phyloP scores from a whole-genome alignment of 2,113 vertebrate genomes.

The Leptobrachium ailaonicum region DNA sequence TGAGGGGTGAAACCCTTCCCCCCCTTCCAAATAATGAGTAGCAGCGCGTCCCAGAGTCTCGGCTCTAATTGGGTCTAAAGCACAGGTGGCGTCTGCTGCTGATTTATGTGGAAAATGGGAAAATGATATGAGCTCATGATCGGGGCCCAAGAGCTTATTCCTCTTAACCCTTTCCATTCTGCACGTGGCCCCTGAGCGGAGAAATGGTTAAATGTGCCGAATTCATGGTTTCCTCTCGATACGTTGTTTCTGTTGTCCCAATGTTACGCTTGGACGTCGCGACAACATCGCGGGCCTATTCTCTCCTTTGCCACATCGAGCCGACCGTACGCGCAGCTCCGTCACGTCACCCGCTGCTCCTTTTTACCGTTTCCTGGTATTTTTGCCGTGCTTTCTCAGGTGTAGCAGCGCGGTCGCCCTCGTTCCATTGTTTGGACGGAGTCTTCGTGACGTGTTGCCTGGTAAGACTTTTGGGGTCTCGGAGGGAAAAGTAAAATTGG shows the following conservation, averaged over 20 bases:
- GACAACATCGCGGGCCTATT: neutral
- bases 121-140: constrained; percentile 31
- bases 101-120: constrained; percentile 38
- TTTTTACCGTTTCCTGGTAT: neutral
- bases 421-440: neutral
- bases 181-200: neutral
- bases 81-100: constrained; percentile 26
- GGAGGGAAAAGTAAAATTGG: too few relatives aligned
- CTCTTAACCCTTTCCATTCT: constrained; percentile 5
- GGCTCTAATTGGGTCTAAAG: constrained; percentile 28
- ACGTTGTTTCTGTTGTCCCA: neutral
- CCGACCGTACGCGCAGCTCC: neutral
- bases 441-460: too few relatives aligned
- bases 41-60: neutral
- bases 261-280: neutral
- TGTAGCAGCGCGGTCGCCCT: neutral
- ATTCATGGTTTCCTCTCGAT: neutral
- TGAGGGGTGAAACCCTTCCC: neutral
- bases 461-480: too few relatives aligned
- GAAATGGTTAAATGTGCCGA: neutral
- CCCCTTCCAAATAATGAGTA: constrained; percentile 1
- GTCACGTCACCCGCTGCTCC: neutral
- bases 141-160: neutral
- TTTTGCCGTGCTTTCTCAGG: neutral
- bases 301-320: too few relatives aligned